phyloP scores from a whole-genome alignment of 2,797 vertebrate species.

The Synaphobranchus kaupii region DNA sequence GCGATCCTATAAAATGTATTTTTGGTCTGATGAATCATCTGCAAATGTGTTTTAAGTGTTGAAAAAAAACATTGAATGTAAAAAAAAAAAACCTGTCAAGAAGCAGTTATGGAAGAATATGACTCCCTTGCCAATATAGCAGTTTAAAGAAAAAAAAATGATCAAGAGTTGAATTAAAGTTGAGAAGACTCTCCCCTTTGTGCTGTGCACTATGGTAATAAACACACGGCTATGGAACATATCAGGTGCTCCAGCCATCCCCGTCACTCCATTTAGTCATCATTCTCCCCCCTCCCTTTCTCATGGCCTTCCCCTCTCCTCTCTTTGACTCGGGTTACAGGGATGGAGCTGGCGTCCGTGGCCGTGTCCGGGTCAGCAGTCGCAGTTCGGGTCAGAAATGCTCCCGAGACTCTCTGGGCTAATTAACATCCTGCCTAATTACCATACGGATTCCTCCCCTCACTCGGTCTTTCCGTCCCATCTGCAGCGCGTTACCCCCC shows the following conservation, averaged over 20 bases:
- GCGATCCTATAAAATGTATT: background rate
- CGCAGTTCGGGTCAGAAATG: background rate
- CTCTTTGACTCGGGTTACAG: background rate
- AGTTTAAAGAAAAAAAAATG: background rate
- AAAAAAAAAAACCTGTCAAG: background rate
- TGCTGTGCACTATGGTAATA: background rate
- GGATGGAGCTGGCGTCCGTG: constrained; percentile 6
- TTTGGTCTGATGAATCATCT: background rate
- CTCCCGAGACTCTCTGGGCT: background rate
- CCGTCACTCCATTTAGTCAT: background rate
- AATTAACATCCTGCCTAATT: constrained; percentile 33
- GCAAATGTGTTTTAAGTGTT: background rate
- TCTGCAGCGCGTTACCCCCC: background rate
- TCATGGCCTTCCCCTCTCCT: background rate
- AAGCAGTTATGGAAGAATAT: background rate
- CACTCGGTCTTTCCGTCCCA: background rate
- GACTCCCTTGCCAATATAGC: background rate
- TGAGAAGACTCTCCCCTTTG: background rate
- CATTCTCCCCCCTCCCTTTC: background rate
- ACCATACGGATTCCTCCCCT: background rate
- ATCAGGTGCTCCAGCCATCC: background rate
- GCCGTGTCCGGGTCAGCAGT: constrained; percentile 13
- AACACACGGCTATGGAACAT: background rate
- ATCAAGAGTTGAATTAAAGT: background rate
- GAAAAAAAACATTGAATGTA: background rate